Evolutionary conservation across 2,113 vertebrate species (phyloP), one percentile per base, ranked within the genome.

Genomic region (Actenoides hombroni): DNA sequence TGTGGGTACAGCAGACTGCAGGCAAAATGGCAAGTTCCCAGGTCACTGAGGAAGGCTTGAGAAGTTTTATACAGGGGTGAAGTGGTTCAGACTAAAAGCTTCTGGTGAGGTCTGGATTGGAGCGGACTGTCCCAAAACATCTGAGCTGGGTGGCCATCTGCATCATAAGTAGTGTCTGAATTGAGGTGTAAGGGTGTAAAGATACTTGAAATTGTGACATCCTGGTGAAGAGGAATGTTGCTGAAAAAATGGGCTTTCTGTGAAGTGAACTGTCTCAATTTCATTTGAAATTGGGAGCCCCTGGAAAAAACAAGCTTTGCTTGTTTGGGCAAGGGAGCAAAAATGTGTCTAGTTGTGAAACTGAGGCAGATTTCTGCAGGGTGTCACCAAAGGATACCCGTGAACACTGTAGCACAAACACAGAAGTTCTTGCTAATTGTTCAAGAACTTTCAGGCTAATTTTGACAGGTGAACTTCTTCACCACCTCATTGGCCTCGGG

Each of bases 51-150:
- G 13, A 77, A 48, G n/a, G 11, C 35, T 57, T 65, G 59, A 54
- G 63, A 67, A 5, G 1, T 13, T 13, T 75, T 56, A 19, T 63
- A 18, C 8, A 44, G 31, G 0, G 0, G 0, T 83, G 59, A 80
- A n/a, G 8, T 5, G 1, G 11, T 54, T 90, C 28, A 80, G 23
- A 60, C 17, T 17, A 53, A 73, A 51, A 91, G 44, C 16, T 78
- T 79, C 33, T 79, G 40, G n/a, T 46, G 23, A 35, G 19, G 15
- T 42, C 33, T 90, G 26, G 40, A 3, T 35, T 83, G 76, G 28
- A 46, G 29, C 17, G 61, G 44, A 12, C 35, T 39, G 9, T 40
- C 25, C 24, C 23, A 48, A 24, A 79, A 28, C 4, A 48, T 64
- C 29, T 69, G 8, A 46, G 11, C 5, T 81, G 56, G 33, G 39